Conservation (phyloP, 2,113 vertebrate genomes). For the Struthio camelus region DNA sequence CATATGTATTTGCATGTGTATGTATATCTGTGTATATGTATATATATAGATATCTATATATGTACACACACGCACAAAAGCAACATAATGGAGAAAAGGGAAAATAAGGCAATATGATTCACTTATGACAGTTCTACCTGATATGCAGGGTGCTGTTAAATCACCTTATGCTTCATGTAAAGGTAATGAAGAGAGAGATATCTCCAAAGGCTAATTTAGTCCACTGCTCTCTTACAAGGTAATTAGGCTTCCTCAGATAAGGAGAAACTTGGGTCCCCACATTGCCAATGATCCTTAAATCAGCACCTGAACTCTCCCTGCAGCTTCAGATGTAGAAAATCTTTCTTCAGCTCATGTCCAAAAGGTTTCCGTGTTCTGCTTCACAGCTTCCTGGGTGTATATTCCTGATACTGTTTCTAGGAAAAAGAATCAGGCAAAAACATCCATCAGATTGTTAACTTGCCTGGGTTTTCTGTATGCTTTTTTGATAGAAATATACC, state of each 20-base stretch:
- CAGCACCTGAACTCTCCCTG: not conserved
- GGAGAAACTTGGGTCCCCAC: not conserved
- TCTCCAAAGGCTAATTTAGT: slow-evolving; percentile 7
- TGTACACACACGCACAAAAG: not conserved
- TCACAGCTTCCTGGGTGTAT: not conserved
- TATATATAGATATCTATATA: no score
- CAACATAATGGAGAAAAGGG: not conserved
- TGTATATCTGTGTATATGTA: not conserved
- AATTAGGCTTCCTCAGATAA: slow-evolving; percentile 28
- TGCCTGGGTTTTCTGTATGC: not conserved
- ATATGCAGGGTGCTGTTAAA: not conserved
- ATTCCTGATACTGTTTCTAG: not conserved
- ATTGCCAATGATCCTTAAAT: slow-evolving; percentile 24
- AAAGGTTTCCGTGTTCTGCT: not conserved
- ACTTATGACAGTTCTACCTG: not conserved
- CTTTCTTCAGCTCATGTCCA: not conserved
- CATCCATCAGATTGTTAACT: not conserved
- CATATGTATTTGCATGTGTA: not conserved
- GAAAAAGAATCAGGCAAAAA: slow-evolving; percentile 16
- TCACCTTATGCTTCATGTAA: not conserved
- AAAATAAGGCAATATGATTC: not conserved
- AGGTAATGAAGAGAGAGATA: not conserved
- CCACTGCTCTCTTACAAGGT: slow-evolving; percentile 10
- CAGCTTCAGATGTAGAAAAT: not conserved
- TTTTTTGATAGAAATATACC: not conserved